Evolutionary conservation across 2,888 invertebrate species (phyloP), one percentile per base, ranked within the genome.

Genomic region (Lampropteryx suffumata): DNA sequence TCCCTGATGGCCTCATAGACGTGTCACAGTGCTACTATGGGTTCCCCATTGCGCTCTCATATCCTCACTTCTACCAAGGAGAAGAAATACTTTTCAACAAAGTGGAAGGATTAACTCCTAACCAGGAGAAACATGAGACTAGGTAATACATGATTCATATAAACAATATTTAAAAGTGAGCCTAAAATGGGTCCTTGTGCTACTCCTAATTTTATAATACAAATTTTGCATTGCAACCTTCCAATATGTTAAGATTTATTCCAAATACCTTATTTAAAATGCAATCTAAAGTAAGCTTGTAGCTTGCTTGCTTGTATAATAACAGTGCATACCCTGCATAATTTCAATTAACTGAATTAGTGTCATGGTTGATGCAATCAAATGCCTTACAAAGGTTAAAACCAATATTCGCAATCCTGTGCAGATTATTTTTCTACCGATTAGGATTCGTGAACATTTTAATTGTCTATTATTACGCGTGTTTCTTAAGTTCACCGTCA

Each of bases 11-110:
- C 4, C 79, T 97, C 1, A 91, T 96, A 17, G 97, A 97, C 71
- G 96, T 97, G 28, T 93, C 94, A 0, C 94, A 94, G 42, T 97
- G 97, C 70, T 97, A 97, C 82, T 97, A 97, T 70, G 97, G 97
- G 0, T 97, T 97, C 75, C 97, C 97, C 0, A 96, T 97, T 34
- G 95, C 96, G 0, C 85, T 97, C 4, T 97, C 97, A 30, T 96
- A 95, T 78, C 97, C 97, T 0, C 97, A 98, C 76, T 97, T 96
- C 78, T 93, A 95, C 76, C 92, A 95, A 55, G 93, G 94, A 0
- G 95, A 96, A 59, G 91, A 92, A 0, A 74, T 91, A 0, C 81
- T 96, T 1, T 80, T 91, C 53, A 90, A 92, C 41, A 92, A 93
- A 44, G 92, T 97, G 0, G 94, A 94, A 3, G 96, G 96, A 12